These are phyloP conservation scores for Bombus ignitus DNA, from an alignment of 1,140 invertebrate genomes.

Conservation along the genomic window DNA sequence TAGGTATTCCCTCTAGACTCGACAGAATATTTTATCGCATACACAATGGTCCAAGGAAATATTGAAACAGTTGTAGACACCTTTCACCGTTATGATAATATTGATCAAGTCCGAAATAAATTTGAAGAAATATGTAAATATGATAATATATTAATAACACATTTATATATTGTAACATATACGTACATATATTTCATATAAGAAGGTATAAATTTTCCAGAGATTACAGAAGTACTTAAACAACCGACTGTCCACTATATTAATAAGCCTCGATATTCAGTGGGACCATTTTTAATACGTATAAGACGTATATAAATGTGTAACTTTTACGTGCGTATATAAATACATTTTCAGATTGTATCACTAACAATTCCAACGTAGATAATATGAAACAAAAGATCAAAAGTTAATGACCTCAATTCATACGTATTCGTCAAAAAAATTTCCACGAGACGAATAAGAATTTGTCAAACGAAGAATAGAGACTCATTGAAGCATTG, in stretches of 20 bases:
- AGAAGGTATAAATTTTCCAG: no score
- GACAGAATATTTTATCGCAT: not conserved
- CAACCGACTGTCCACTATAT: not conserved
- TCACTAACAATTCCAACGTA: no score
- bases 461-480: not conserved
- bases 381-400: not conserved
- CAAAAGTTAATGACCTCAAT: not conserved
- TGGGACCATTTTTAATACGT: not conserved
- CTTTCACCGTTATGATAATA: not conserved
- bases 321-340: no score
- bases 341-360: no score
- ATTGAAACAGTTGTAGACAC: not conserved
- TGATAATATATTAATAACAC: no score
- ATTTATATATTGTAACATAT: no score
- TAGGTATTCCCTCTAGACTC: not conserved
- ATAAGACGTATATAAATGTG: not conserved
- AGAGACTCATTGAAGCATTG: not conserved
- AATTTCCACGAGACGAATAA: not conserved
- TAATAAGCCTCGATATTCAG: not conserved
- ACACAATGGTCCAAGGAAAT: not conserved
- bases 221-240: no score
- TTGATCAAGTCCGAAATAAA: not conserved
- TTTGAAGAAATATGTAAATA: not conserved
- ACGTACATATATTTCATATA: no score
- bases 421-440: not conserved